Conservation (phyloP, 2,888 invertebrate species). For the Endotricha flammealis region DNA sequence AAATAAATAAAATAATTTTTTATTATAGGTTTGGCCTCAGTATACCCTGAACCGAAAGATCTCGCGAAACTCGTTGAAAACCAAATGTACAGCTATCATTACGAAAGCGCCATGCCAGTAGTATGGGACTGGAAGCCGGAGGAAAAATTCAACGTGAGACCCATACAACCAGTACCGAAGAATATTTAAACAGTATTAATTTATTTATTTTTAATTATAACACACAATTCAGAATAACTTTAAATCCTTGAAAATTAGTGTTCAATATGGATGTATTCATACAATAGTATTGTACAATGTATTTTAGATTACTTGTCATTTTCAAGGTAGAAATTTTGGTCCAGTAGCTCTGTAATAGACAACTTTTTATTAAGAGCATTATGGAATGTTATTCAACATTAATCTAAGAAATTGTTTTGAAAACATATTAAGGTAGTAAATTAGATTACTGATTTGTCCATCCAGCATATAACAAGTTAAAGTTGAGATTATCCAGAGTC, state of each 20-base stretch:
- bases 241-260: neutral
- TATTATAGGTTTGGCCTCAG: constrained; percentile 85
- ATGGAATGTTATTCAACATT: too few relatives aligned
- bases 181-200: constrained; percentile 54
- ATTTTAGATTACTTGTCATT: constrained; percentile 6
- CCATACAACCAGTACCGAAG: constrained; percentile 67
- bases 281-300: constrained; percentile 8
- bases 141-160: constrained; percentile 61
- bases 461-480: too few relatives aligned
- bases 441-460: too few relatives aligned
- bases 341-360: neutral
- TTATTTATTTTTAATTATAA: constrained; percentile 11
- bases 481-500: too few relatives aligned
- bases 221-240: neutral
- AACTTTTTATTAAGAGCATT: too few relatives aligned
- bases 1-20: too few relatives aligned
- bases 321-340: constrained; percentile 1
- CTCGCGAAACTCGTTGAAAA: constrained; percentile 83
- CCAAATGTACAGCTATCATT: constrained; percentile 88
- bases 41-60: constrained; percentile 91
- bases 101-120: constrained; percentile 86
- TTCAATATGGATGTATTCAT: constrained; percentile 5
- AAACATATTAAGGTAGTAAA: too few relatives aligned
- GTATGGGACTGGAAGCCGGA: constrained; percentile 81
- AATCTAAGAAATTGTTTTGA: too few relatives aligned